Percentiles rank a stretch among this genome's conserved stretches.
phyloP scores from a whole-genome alignment of 2,113 vertebrate genomes.

The Pandion haliaetus region DNA sequence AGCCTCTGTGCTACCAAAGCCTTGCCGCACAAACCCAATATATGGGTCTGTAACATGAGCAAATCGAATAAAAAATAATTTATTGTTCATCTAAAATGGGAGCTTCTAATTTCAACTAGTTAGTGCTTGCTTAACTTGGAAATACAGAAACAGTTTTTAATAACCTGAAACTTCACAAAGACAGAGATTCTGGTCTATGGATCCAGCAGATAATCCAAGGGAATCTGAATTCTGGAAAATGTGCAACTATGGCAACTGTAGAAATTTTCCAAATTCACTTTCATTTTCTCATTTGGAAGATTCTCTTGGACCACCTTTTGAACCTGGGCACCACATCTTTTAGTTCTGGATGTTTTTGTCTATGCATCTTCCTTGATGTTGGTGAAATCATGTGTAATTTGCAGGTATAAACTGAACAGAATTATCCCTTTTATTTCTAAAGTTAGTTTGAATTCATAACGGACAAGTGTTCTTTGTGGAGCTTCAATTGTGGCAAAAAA shows the following conservation, averaged over 20 bases:
- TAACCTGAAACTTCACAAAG: not conserved
- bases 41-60: not conserved
- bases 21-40: not conserved
- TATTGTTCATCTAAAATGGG: not conserved
- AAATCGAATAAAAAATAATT: not conserved
- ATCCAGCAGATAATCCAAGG: not conserved
- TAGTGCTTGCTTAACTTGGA: not conserved
- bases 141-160: not conserved
- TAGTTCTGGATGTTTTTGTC: not conserved
- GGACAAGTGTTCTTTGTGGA: not conserved
- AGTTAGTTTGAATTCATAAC: not conserved
- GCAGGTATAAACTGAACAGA: not conserved
- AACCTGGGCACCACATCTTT: not conserved
- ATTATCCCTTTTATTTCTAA: not conserved
- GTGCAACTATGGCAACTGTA: not conserved
- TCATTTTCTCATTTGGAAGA: not conserved
- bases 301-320: not conserved
- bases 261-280: not conserved
- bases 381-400: not conserved
- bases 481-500: not conserved
- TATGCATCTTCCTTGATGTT: not conserved
- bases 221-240: not conserved
- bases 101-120: not conserved
- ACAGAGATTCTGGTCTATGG: not conserved
- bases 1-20: too few relatives aligned